A percentile compares a stretch with the other conserved stretches of the same genome.
Evolutionary conservation across 2,797 vertebrate species (phyloP).

Genomic region (Loriculus beryllinus): DNA sequence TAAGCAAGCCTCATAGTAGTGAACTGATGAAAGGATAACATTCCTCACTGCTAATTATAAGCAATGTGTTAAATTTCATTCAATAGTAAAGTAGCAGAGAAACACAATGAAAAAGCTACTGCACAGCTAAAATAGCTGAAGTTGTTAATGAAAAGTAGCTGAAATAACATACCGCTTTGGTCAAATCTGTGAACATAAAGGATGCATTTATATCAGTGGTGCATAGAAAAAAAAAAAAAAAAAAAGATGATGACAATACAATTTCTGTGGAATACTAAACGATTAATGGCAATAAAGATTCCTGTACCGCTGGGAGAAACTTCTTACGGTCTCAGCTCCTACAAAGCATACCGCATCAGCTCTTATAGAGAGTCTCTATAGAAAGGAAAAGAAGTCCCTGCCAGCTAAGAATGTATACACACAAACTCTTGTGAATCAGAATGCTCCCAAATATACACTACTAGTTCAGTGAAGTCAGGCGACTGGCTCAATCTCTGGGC

Average conservation of each 20-base stretch:
- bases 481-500: not conserved
- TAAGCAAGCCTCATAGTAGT: conserved; percentile 32
- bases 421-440: conserved; percentile 21
- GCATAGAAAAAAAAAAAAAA: not conserved
- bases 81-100: conserved; percentile 41
- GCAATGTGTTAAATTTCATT: conserved; percentile 64
- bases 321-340: not conserved
- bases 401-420: not conserved
- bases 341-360: not conserved
- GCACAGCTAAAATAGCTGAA: conserved; percentile 41
- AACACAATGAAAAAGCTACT: conserved; percentile 57
- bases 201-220: conserved; percentile 14
- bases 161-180: conserved; percentile 50
- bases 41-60: conserved; percentile 61
- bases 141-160: conserved; percentile 65
- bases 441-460: conserved; percentile 23
- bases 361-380: not conserved
- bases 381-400: not conserved
- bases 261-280: conserved; percentile 19
- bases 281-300: conserved; percentile 40
- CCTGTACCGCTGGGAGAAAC: conserved; percentile 30
- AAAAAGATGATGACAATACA: conserved; percentile 15
- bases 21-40: conserved; percentile 60
- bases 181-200: conserved; percentile 44
- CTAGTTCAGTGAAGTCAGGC: conserved; percentile 40